These are phyloP conservation scores for Cetoscarus ocellatus DNA, from an alignment of 2,797 vertebrate species.

Conservation along the genomic window DNA sequence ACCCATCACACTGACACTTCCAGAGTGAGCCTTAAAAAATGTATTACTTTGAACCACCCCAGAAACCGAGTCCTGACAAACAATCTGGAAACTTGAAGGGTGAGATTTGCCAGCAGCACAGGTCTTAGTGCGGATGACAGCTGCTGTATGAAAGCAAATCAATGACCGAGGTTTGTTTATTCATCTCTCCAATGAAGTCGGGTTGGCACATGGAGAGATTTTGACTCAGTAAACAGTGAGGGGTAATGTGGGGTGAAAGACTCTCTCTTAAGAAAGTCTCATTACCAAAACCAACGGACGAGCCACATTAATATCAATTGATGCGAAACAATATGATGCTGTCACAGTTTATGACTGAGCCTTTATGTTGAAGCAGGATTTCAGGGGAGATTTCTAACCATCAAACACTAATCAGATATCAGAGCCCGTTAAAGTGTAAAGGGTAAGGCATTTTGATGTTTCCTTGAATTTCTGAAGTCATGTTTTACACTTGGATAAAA, in stretches of 20 bases:
- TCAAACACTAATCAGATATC: no score
- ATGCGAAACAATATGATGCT: slow-evolving; percentile 33
- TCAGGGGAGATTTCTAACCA: no score
- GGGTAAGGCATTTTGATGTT: no score
- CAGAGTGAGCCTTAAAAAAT: slow-evolving; percentile 57
- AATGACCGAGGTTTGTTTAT: slow-evolving; percentile 56
- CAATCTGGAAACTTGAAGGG: slow-evolving; percentile 43
- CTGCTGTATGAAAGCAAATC: slow-evolving; percentile 57
- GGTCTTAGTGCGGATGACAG: slow-evolving; percentile 41
- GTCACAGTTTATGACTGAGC: slow-evolving; percentile 2
- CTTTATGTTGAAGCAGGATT: no score
- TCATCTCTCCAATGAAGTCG: slow-evolving; percentile 49
- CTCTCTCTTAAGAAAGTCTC: slow-evolving; percentile 44
- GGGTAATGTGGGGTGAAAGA: slow-evolving; percentile 45
- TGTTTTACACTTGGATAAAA: no score
- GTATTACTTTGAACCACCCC: slow-evolving; percentile 41
- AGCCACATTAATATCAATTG: slow-evolving; percentile 17
- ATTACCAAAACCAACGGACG: slow-evolving; percentile 35
- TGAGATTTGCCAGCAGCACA: slow-evolving; percentile 16
- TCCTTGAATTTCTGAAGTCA: no score
- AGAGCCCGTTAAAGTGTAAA: no score
- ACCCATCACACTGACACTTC: slow-evolving; percentile 66
- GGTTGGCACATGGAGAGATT: slow-evolving; percentile 40
- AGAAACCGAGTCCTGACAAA: slow-evolving; percentile 40
- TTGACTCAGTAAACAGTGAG: slow-evolving; percentile 40